phyloP scores from a whole-genome alignment of 2,888 invertebrate genomes.

The Sphaeridia pumilis region DNA sequence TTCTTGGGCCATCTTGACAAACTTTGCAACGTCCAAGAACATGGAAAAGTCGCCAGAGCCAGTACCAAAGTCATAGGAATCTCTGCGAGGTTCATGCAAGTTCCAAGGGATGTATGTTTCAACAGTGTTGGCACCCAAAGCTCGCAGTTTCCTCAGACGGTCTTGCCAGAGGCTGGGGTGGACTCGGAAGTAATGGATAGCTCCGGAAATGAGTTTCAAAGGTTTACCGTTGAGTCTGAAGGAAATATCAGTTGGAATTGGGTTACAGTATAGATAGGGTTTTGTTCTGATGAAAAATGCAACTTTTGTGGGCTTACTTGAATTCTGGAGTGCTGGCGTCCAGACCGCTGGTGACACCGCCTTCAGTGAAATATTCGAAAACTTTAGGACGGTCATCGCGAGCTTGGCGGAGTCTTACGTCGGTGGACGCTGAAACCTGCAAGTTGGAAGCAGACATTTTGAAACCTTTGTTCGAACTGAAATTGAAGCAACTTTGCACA shows the following conservation, averaged over 20 bases:
- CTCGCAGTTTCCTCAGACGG: conserved; percentile 43
- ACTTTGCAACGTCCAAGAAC: conserved; percentile 38
- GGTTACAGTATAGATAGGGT: too few species aligned
- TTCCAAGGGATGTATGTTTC: conserved; percentile 40
- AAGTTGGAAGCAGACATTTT: too few species aligned
- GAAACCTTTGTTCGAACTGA: too few species aligned
- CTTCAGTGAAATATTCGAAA: conserved; percentile 43
- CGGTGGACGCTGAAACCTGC: too few species aligned
- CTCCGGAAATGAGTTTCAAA: conserved; percentile 45
- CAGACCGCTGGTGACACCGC: conserved; percentile 38
- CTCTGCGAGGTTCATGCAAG: conserved; percentile 40
- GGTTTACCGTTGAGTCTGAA: conserved; percentile 42
- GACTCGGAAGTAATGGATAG: conserved; percentile 46
- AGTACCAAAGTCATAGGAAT: conserved; percentile 40
- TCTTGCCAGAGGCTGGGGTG: conserved; percentile 46
- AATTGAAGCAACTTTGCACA: too few species aligned
- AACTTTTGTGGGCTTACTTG: too few species aligned
- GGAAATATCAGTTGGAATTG: too few species aligned
- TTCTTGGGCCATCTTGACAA: conserved; percentile 43
- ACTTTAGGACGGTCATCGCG: conserved; percentile 37
- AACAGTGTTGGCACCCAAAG: conserved; percentile 44
- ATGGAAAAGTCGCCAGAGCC: conserved; percentile 38
- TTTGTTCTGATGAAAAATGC: too few species aligned
- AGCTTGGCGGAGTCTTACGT: too few species aligned
- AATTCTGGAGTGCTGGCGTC: conserved; percentile 39